A percentile compares a stretch with the other conserved stretches of the same genome.
phyloP scores from a whole-genome alignment of 2,888 invertebrate species.

The Mesoligia furuncula region DNA sequence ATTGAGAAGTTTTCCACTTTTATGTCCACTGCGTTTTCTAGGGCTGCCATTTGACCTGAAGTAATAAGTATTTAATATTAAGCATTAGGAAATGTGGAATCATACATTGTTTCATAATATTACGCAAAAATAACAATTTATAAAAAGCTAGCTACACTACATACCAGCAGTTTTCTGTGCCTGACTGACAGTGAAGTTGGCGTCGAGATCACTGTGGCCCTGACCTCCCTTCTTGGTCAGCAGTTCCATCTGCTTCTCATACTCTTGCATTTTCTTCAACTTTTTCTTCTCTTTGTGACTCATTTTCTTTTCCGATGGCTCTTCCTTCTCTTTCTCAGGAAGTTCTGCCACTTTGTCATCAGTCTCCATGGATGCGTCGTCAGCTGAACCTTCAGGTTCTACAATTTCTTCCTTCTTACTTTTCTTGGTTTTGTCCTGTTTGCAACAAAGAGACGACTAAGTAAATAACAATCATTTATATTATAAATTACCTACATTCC shows the following conservation, averaged over 20 bases:
- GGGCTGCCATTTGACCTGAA: conserved; percentile 92
- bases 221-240: conserved; percentile 96
- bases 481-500: background rate
- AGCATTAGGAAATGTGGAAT: background rate
- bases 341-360: conserved; percentile 77
- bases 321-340: conserved; percentile 73
- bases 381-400: conserved; percentile 70
- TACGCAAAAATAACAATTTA: background rate
- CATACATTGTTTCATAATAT: conserved; percentile 5
- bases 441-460: conserved; percentile 5
- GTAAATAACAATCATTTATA: background rate
- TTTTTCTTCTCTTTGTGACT: conserved; percentile 98
- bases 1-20: conserved; percentile 99
- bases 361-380: conserved; percentile 71
- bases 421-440: conserved; percentile 77
- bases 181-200: conserved; percentile 98
- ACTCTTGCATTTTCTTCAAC: conserved; percentile 96
- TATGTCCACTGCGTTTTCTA: conserved; percentile 98
- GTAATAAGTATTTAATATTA: background rate
- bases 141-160: conserved; percentile 42
- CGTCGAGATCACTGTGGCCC: conserved; percentile 96
- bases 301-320: conserved; percentile 93
- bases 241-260: conserved; percentile 96
- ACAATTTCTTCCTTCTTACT: conserved; percentile 66
- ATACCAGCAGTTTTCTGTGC: conserved; percentile 92